Evolutionary conservation across 2,113 vertebrate genomes (phyloP).

Genomic region (Aphyosemion australe): DNA sequence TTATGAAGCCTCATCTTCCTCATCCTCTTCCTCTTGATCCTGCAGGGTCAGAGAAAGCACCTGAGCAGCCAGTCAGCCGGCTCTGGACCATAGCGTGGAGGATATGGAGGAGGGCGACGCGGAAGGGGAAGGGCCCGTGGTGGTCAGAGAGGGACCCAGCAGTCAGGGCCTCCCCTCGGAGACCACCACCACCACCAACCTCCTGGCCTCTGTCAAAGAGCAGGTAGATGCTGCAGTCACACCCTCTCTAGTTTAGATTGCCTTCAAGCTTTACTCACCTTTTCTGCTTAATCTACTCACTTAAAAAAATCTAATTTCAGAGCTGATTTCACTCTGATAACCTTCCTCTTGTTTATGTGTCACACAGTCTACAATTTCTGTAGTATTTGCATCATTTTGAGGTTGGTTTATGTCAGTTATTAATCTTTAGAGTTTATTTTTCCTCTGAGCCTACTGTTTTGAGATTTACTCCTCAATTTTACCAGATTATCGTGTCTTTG

Average conservation of each 20-base stretch:
- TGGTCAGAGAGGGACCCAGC: constrained; percentile 54
- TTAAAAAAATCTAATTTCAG: background rate
- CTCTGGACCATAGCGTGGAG: constrained; percentile 29
- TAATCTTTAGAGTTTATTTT: background rate
- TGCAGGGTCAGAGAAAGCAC: constrained; percentile 56
- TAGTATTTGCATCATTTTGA: too few species aligned
- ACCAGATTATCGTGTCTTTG: background rate
- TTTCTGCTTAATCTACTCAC: background rate
- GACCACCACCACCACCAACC: constrained; percentile 59
- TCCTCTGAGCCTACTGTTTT: background rate
- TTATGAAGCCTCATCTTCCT: constrained; percentile 4
- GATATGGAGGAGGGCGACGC: constrained; percentile 66
- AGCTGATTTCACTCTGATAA: background rate
- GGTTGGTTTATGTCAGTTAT: background rate
- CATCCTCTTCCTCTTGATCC: constrained; percentile 43
- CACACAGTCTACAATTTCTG: too few species aligned
- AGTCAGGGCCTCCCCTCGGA: constrained; percentile 25
- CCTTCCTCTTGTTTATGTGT: too few species aligned
- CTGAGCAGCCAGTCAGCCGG: constrained; percentile 48
- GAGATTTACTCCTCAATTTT: background rate
- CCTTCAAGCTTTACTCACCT: background rate
- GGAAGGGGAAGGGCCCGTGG: constrained; percentile 58
- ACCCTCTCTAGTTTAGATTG: background rate
- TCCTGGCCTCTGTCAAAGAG: constrained; percentile 77
- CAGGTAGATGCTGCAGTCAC: constrained; percentile 65